A percentile compares a stretch with the other conserved stretches of the same genome.
phyloP scores from a whole-genome alignment of 2,797 vertebrate species.

The Enteromius treurensis region DNA sequence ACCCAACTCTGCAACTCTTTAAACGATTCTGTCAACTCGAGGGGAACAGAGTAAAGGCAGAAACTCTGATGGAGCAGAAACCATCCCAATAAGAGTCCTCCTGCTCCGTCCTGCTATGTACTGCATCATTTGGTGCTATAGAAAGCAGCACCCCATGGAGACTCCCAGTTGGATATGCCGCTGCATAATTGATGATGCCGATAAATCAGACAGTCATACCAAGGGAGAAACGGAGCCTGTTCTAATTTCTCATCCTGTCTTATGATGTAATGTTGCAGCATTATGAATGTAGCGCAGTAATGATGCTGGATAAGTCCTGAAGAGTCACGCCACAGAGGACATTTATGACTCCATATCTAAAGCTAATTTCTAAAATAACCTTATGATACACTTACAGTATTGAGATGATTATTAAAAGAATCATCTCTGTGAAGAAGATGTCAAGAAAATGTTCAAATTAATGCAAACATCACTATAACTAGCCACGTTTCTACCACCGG shows the following conservation, averaged over 20 bases:
- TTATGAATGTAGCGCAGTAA: slow-evolving; percentile 4
- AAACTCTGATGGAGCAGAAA: slow-evolving; percentile 37
- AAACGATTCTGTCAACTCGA: slow-evolving; percentile 32
- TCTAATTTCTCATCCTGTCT: slow-evolving; percentile 47
- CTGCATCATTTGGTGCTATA: slow-evolving; percentile 54
- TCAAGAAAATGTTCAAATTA: background rate
- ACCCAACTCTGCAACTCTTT: slow-evolving; percentile 16
- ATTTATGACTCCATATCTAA: background rate
- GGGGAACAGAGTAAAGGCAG: background rate
- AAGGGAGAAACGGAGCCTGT: slow-evolving; percentile 33
- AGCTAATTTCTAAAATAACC: slow-evolving; percentile 9
- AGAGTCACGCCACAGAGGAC: background rate
- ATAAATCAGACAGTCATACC: slow-evolving; percentile 53
- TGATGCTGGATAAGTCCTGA: background rate
- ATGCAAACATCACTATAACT: background rate
- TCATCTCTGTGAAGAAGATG: background rate
- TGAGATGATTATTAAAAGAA: background rate
- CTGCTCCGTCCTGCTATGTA: slow-evolving; percentile 23
- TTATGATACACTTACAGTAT: background rate
- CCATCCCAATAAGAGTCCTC: background rate
- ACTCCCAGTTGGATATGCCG: slow-evolving; percentile 45
- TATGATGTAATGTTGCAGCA: slow-evolving; percentile 52
- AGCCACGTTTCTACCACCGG: background rate
- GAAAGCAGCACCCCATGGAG: slow-evolving; percentile 38
- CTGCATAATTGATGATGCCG: slow-evolving; percentile 56